Base-by-base conservation (phyloP, 2,888 invertebrate genomes). In the Mystacides longicornis region DNA sequence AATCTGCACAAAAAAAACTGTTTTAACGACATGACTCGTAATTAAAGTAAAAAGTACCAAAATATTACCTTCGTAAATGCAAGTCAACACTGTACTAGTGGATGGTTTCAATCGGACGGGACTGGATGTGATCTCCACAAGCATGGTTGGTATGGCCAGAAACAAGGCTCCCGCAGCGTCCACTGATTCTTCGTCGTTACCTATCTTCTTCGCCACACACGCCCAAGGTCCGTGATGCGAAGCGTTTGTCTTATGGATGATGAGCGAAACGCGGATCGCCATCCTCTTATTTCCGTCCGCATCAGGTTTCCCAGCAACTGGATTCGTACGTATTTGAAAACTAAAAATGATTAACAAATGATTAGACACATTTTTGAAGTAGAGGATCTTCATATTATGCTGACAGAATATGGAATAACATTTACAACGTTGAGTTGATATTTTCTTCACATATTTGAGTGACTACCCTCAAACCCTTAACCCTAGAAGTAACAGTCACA, bases 21-120 rank as follows among this genome's bases (percentile, higher is more conserved):
- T n/a, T n/a, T n/a, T n/a, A n/a, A n/a, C n/a, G n/a, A n/a, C n/a
- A n/a, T n/a, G n/a, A n/a, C n/a, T n/a, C n/a, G n/a, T n/a, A n/a
- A n/a, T n/a, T n/a, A n/a, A n/a, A n/a, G 20, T 1, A 3, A 5
- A 18, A 31, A 27, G 5, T 27, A 7, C 7, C 11, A 27, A 27
- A 37, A 27, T 20, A 11, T 9, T 48, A 77, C 77, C 71, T 71
- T 75, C 70, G 64, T 76, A 77, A 48, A 67, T 59, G 64, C 77
- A 77, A 31, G 62, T 63, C 64, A 74, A 59, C 0, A 64, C 65
- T 0, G 71, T 66, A 51, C 65, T 67, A 5, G 68, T 64, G 0
- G 68, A 65, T 0, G 66, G 63, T 51, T 70, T 69, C 23, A 64
- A 64, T 7, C 57, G 62, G n/a, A 73, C 62, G 0, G 68, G 69